phyloP scores from a whole-genome alignment of 2,797 vertebrate species.

The Chelonia mydas region DNA sequence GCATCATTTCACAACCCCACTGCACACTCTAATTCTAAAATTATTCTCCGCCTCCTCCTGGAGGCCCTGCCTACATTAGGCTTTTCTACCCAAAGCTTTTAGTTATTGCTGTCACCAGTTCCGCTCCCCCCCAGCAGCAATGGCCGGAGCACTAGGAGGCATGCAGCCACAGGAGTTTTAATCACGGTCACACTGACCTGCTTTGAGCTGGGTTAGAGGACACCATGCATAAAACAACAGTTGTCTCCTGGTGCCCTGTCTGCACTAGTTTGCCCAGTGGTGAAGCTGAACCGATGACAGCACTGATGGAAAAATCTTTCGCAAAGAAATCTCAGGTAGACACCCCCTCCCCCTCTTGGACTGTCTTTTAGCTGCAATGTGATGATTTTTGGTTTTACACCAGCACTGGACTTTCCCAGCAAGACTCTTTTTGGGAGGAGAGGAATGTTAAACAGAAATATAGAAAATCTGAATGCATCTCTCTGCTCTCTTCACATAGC shows the following conservation, averaged over 20 bases:
- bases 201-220: neutral
- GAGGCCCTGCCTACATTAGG: neutral
- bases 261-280: neutral
- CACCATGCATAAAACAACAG: neutral
- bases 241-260: neutral
- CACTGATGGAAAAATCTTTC: neutral
- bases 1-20: neutral
- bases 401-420: neutral
- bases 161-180: neutral
- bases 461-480: neutral
- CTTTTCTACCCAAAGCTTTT: neutral
- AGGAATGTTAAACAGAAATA: neutral
- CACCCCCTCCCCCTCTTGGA: rapidly evolving
- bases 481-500: neutral
- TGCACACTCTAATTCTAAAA: rapidly evolving
- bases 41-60: neutral
- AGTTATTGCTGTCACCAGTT: neutral
- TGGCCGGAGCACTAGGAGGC: rapidly evolving
- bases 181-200: slow-evolving; percentile 43
- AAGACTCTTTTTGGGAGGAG: neutral
- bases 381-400: neutral
- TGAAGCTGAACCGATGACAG: rapidly evolving
- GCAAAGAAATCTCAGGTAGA: neutral
- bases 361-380: neutral
- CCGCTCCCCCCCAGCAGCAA: rapidly evolving